Evolutionary conservation across 2,888 invertebrate species (phyloP).

Genomic region (Andrena praecox): DNA sequence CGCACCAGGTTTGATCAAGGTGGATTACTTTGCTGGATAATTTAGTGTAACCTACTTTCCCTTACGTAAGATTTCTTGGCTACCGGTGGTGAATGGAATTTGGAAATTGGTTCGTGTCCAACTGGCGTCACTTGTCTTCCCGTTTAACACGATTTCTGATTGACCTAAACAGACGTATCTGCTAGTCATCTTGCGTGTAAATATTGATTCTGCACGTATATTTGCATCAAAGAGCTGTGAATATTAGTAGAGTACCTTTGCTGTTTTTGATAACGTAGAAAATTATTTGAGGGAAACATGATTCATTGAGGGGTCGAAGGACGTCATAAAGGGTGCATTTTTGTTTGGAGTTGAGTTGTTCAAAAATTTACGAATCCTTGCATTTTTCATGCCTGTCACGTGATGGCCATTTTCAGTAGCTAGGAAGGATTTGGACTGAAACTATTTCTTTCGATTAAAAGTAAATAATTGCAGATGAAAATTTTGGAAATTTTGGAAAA

Average conservation of each 20-base stretch:
- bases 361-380: too few species aligned
- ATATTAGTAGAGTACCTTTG: too few species aligned
- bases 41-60: constrained; percentile 47
- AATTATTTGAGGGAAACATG: too few species aligned
- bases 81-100: constrained; percentile 26
- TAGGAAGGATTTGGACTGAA: background rate
- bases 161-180: background rate
- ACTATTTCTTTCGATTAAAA: background rate
- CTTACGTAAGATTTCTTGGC: constrained; percentile 42
- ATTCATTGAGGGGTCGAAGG: too few species aligned
- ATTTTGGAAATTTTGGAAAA: background rate
- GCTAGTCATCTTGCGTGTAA: too few species aligned
- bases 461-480: background rate
- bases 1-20: constrained; percentile 35
- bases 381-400: background rate
- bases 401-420: background rate
- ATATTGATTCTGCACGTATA: too few species aligned
- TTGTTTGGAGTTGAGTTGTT: too few species aligned
- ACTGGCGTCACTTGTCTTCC: background rate
- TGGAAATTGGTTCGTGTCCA: constrained; percentile 38
- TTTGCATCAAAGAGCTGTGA: too few species aligned
- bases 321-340: too few species aligned
- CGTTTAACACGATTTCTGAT: background rate
- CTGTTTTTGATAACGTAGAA: too few species aligned
- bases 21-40: constrained; percentile 35